Percentiles rank a stretch among this genome's conserved stretches.
Evolutionary conservation across 2,113 vertebrate species (phyloP).

Genomic region (Poeciliopsis turrubarensis): DNA sequence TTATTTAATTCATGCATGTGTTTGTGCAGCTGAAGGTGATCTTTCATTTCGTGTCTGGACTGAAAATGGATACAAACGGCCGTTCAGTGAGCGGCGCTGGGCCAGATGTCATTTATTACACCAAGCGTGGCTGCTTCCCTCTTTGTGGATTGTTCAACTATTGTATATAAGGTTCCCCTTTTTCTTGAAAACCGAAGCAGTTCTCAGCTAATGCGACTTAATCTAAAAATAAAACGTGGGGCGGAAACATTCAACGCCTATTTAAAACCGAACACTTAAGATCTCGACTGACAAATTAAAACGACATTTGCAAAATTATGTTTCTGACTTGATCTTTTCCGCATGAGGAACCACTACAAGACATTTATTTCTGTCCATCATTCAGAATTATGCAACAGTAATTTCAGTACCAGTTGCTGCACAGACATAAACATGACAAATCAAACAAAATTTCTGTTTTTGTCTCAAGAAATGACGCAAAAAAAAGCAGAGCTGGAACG

Average conservation of each 20-base stretch:
- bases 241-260: neutral
- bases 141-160: slow-evolving; percentile 1
- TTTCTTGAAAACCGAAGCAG: neutral
- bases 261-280: neutral
- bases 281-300: neutral
- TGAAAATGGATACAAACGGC: neutral
- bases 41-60: neutral
- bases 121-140: slow-evolving; percentile 16
- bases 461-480: too few relatives aligned
- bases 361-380: neutral
- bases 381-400: neutral
- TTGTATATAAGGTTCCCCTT: slow-evolving; percentile 17
- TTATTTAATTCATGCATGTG: too few relatives aligned
- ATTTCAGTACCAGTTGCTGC: neutral
- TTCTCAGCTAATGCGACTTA: neutral
- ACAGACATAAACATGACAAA: too few relatives aligned
- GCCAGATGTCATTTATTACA: neutral
- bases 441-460: too few relatives aligned
- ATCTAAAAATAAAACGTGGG: neutral
- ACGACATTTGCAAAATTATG: too few relatives aligned
- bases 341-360: neutral
- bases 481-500: neutral
- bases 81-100: neutral
- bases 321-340: neutral
- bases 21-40: neutral